Evolutionary conservation across 2,888 invertebrate species (phyloP).

Genomic region (Euplexia lucipara): DNA sequence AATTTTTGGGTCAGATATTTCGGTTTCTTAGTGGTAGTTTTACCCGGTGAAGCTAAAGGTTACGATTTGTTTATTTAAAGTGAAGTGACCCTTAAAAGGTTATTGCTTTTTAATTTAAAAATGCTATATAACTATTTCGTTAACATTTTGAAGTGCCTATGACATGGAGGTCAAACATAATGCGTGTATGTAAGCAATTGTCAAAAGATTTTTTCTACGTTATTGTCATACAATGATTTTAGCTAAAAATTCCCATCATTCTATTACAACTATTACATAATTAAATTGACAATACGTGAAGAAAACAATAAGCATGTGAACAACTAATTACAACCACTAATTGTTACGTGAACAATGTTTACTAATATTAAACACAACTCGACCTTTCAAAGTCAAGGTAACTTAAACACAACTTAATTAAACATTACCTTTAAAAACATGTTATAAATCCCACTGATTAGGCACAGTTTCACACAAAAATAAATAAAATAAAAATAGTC

Average conservation of each 20-base stretch:
- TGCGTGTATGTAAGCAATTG: constrained; percentile 24
- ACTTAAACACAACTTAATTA: constrained; percentile 60
- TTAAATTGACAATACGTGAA: constrained; percentile 62
- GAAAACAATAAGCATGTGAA: constrained; percentile 71
- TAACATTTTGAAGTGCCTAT: constrained; percentile 9
- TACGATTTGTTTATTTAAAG: constrained; percentile 1
- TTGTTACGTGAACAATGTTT: constrained; percentile 74
- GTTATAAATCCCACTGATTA: constrained; percentile 63
- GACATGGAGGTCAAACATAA: constrained; percentile 20
- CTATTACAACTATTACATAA: constrained; percentile 60
- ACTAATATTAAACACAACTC: constrained; percentile 65
- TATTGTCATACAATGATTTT: constrained; percentile 37
- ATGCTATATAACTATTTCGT: not conserved
- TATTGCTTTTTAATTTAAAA: not conserved
- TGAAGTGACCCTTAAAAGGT: not conserved
- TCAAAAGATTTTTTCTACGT: constrained; percentile 9
- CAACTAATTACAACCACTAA: constrained; percentile 66
- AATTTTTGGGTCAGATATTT: constrained; percentile 41
- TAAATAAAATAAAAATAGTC: constrained; percentile 65
- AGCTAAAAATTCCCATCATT: constrained; percentile 57
- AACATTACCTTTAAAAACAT: constrained; percentile 79
- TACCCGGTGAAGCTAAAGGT: not conserved
- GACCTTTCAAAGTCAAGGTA: constrained; percentile 71
- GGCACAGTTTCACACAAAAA: constrained; percentile 67
- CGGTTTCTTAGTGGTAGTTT: constrained; percentile 34